A percentile compares a stretch with the other conserved stretches of the same genome.
These are phyloP conservation scores for Drosophila sp. DNA, from an alignment of 1,140 invertebrate genomes.

Conservation along the genomic window DNA sequence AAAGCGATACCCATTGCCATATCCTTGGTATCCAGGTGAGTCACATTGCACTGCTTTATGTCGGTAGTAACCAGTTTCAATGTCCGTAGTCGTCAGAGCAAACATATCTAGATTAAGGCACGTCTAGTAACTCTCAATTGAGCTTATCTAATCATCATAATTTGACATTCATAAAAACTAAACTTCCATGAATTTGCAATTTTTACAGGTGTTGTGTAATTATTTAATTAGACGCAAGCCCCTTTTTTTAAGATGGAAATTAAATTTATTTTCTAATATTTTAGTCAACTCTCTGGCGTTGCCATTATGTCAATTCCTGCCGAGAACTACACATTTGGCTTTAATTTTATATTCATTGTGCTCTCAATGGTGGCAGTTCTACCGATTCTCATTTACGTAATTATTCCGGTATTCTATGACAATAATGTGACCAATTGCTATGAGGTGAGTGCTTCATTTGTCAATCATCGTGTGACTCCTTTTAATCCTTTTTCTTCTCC, in stretches of 20 bases:
- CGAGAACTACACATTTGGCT: constrained; percentile 91
- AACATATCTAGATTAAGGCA: background rate
- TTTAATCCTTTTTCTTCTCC: too few relatives aligned
- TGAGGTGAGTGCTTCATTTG: constrained; percentile 85
- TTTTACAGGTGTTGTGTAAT: constrained; percentile 25
- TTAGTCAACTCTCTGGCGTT: constrained; percentile 91
- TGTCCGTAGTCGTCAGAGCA: constrained; percentile 4
- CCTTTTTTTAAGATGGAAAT: constrained; percentile 25
- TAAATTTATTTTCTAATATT: background rate
- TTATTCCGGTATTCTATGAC: constrained; percentile 92
- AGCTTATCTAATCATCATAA: constrained; percentile 20
- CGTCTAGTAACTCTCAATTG: background rate
- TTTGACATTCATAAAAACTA: constrained; percentile 20
- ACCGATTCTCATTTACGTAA: constrained; percentile 87
- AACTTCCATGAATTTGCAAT: constrained; percentile 28
- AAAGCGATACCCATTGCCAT: constrained; percentile 87
- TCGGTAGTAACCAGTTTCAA: constrained; percentile 26
- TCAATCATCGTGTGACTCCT: background rate
- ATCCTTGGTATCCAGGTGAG: constrained; percentile 87
- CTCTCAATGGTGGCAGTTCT: constrained; percentile 87
- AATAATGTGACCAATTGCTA: constrained; percentile 92
- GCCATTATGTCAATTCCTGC: constrained; percentile 91
- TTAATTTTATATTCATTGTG: constrained; percentile 86
- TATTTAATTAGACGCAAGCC: constrained; percentile 28
- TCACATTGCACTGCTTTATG: background rate